phyloP scores from a whole-genome alignment of 2,797 vertebrate genomes.

The Sciaenops ocellatus region DNA sequence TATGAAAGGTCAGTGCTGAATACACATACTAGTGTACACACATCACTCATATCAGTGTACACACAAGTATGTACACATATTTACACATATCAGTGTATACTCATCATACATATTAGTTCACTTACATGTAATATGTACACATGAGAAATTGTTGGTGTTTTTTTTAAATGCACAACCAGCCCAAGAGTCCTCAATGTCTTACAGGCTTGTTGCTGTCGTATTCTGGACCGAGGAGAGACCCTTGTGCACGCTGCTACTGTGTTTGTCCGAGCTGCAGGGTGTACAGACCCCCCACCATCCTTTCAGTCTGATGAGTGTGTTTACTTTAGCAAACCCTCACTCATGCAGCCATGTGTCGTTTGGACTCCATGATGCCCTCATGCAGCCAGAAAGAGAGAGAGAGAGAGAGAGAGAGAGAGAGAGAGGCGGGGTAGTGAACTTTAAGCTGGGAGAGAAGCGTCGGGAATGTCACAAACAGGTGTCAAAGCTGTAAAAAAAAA shows the following conservation, averaged over 20 bases:
- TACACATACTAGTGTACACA: neutral
- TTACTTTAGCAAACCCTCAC: conserved; percentile 46
- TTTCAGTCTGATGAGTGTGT: conserved; percentile 39
- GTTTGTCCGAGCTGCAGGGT: conserved; percentile 40
- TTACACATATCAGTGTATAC: neutral
- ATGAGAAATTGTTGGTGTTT: neutral
- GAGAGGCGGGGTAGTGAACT: neutral
- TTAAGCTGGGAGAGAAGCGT: conserved; percentile 13
- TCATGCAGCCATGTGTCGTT: conserved; percentile 39
- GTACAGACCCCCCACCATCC: neutral
- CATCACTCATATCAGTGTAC: too few relatives aligned
- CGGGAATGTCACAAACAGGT: conserved; percentile 67
- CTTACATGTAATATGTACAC: neutral
- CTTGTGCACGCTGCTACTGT: conserved; percentile 2
- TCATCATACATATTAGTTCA: neutral
- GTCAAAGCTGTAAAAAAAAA: conserved; percentile 19
- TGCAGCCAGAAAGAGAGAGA: conserved; percentile 8
- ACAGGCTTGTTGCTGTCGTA: conserved; percentile 20
- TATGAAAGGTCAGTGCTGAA: neutral
- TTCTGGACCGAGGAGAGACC: conserved; percentile 26
- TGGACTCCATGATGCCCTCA: conserved; percentile 8
- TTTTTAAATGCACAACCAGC: neutral
- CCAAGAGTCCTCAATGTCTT: neutral
- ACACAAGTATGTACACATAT: neutral
- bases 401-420: too few relatives aligned